These are phyloP conservation scores for Matsumyia berberina DNA, from an alignment of 2,888 invertebrate species.

Conservation along the genomic window DNA sequence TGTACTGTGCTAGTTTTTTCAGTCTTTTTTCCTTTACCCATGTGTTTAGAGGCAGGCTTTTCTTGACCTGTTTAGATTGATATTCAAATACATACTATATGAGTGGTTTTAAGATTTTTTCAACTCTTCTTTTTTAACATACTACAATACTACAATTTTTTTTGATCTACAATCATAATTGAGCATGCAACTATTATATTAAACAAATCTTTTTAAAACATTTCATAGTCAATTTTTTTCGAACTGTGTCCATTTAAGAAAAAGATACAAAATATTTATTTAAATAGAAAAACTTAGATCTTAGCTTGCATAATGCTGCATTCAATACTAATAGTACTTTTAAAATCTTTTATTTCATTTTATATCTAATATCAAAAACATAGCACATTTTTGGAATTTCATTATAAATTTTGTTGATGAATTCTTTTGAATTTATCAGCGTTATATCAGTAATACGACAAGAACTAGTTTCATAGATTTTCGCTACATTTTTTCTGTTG, in stretches of 20 bases:
- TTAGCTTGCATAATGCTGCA: conserved; percentile 58
- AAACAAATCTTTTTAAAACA: conserved; percentile 35
- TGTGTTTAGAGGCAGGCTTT: conserved; percentile 25
- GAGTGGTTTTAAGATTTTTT: conserved; percentile 72
- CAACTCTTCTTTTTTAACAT: conserved; percentile 10
- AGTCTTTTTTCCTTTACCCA: conserved; percentile 7
- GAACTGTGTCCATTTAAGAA: conserved; percentile 25
- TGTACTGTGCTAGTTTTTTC: conserved; percentile 29
- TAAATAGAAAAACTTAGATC: conserved; percentile 50
- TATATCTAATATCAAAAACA: conserved; percentile 11
- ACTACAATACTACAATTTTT: conserved; percentile 21
- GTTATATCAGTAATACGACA: background rate
- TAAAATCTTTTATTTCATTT: conserved; percentile 28
- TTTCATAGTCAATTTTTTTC: conserved; percentile 30
- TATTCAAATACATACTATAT: conserved; percentile 34
- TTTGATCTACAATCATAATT: conserved; percentile 45
- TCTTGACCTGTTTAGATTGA: conserved; percentile 17
- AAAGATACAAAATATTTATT: conserved; percentile 5
- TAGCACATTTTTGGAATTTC: conserved; percentile 43
- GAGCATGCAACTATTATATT: conserved; percentile 65
- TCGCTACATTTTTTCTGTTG: background rate
- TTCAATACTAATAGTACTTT: conserved; percentile 34
- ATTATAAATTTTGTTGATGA: background rate
- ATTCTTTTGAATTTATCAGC: conserved; percentile 5
- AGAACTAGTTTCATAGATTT: background rate